phyloP scores from a whole-genome alignment of 37 sponge, comb jelly and placozoan species.

The Chondrosia reniformis region DNA sequence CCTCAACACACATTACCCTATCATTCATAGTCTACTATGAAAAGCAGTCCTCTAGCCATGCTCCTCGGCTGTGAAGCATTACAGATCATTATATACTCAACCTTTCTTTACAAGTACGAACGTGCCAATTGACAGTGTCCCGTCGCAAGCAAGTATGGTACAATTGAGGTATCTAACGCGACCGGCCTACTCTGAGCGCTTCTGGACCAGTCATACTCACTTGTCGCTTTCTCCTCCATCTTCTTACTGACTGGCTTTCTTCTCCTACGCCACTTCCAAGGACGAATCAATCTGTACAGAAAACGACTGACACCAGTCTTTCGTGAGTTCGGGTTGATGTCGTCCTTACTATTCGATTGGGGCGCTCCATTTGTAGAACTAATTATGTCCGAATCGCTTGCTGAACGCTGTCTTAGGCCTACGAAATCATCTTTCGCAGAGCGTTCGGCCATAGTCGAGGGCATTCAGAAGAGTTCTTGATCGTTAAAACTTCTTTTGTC shows the following conservation, averaged over 20 bases:
- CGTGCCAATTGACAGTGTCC: too few relatives aligned
- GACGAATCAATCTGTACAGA: slow-evolving; percentile 58
- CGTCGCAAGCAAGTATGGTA: too few relatives aligned
- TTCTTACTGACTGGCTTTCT: slow-evolving; percentile 52
- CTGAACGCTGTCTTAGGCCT: slow-evolving; percentile 15
- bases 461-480: slow-evolving; percentile 4
- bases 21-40: too few relatives aligned
- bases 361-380: not conserved
- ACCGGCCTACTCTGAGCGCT: too few relatives aligned
- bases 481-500: too few relatives aligned
- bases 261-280: slow-evolving; percentile 78
- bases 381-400: slow-evolving; percentile 11
- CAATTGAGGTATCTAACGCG: too few relatives aligned
- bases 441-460: slow-evolving; percentile 15
- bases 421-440: slow-evolving; percentile 1
- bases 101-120: too few relatives aligned
- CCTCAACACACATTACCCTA: too few relatives aligned
- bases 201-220: too few relatives aligned
- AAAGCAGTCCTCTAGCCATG: too few relatives aligned
- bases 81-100: too few relatives aligned
- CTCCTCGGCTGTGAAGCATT: too few relatives aligned
- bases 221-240: slow-evolving; percentile 24
- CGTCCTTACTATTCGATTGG: not conserved
- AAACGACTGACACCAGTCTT: slow-evolving; percentile 29
- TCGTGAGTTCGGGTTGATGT: not conserved